phyloP scores from a whole-genome alignment of 2,888 invertebrate species.

The Cartodere bifasciata region DNA sequence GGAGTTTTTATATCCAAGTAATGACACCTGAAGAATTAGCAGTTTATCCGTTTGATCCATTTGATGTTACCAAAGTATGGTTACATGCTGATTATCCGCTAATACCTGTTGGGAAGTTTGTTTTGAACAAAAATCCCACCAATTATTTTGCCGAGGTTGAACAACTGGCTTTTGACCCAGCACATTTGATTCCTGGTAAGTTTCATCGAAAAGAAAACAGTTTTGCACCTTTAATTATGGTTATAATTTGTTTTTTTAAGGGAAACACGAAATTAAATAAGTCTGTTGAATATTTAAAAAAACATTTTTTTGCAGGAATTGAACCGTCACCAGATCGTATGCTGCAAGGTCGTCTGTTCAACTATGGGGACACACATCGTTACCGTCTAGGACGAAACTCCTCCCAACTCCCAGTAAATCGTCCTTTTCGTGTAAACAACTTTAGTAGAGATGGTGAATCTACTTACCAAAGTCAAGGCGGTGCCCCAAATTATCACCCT shows the following conservation, averaged over 20 bases:
- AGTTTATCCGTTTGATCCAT: conserved; percentile 71
- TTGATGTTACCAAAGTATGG: conserved; percentile 91
- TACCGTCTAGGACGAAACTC: conserved; percentile 85
- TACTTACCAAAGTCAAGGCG: conserved; percentile 67
- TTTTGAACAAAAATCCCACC: conserved; percentile 75
- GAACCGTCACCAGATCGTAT: conserved; percentile 89
- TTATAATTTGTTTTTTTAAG: conserved; percentile 4
- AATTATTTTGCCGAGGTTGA: conserved; percentile 93
- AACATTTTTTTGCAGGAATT: conserved; percentile 45
- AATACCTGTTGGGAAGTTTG: conserved; percentile 76
- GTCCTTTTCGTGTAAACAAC: conserved; percentile 66
- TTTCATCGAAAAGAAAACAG: too few relatives aligned
- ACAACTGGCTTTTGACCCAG: conserved; percentile 81
- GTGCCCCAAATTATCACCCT: conserved; percentile 93
- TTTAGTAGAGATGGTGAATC: conserved; percentile 83
- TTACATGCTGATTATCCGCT: conserved; percentile 77
- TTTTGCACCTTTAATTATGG: neutral
- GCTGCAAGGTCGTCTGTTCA: conserved; percentile 77
- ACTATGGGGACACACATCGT: conserved; percentile 85
- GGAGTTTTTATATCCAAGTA: conserved; percentile 70
- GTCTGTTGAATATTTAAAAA: neutral
- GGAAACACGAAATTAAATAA: neutral
- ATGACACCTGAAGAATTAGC: conserved; percentile 86
- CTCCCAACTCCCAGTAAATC: conserved; percentile 87
- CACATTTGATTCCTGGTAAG: conserved; percentile 63